Percentiles rank a stretch among this genome's conserved stretches.
Conservation (phyloP, 2,113 vertebrate genomes). For the Cisticola juncidis region DNA sequence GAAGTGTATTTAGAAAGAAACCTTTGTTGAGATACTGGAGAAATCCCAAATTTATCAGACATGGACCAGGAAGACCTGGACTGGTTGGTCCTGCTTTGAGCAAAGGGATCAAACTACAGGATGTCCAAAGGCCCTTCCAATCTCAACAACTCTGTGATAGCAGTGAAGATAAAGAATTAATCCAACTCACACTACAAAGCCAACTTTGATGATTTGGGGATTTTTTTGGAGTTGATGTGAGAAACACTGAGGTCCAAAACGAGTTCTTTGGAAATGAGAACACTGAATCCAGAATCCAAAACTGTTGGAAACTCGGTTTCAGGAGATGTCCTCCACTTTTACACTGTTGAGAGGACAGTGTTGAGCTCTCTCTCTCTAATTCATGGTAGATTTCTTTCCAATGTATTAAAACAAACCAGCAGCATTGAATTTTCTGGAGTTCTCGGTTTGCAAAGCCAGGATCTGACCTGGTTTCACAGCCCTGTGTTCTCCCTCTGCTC, state of each 20-base stretch:
- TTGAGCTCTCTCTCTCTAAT: neutral
- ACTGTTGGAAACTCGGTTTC: accelerated
- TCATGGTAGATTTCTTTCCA: neutral
- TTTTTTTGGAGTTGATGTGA: neutral
- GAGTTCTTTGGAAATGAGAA: neutral
- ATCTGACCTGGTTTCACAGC: neutral
- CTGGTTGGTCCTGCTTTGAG: neutral
- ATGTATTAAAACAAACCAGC: neutral
- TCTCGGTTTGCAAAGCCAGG: neutral
- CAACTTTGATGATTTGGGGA: neutral
- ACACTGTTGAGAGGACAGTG: neutral
- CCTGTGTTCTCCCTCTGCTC: neutral
- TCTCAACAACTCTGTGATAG: neutral
- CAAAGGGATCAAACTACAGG: neutral
- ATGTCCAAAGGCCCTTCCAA: neutral
- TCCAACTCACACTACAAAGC: neutral
- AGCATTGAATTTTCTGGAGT: neutral
- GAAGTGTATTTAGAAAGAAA: neutral
- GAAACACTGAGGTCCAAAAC: neutral
- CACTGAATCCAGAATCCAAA: neutral
- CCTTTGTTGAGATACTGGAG: neutral
- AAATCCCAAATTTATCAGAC: neutral
- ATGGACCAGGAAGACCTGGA: neutral
- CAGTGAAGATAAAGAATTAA: neutral
- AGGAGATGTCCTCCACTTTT: neutral